Evolutionary conservation across 1,140 invertebrate species (phyloP).

Genomic region (Pogonognathellus flavescens): DNA sequence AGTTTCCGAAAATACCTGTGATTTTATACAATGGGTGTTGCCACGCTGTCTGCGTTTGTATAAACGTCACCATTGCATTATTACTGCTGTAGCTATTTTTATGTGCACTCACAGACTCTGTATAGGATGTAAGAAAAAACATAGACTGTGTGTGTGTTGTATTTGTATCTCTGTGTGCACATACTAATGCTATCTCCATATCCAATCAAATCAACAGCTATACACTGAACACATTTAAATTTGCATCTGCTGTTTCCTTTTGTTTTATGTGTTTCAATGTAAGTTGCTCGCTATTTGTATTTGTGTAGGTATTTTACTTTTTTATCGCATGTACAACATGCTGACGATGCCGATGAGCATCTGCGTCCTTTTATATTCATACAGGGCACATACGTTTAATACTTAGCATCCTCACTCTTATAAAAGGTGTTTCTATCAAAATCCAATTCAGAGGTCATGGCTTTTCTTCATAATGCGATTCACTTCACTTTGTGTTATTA

Average conservation of each 20-base stretch:
- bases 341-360: slow-evolving; percentile 25
- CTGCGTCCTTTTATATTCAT: neutral
- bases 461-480: neutral
- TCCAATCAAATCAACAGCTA: neutral
- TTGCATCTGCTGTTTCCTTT: slow-evolving; percentile 10
- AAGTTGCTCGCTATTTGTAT: neutral
- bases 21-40: slow-evolving; percentile 28
- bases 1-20: slow-evolving; percentile 39
- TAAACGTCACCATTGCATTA: neutral
- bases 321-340: neutral
- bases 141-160: no score
- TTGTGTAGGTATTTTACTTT: neutral
- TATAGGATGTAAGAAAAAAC: slow-evolving; percentile 23
- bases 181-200: slow-evolving; percentile 5
- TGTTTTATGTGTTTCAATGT: slow-evolving; percentile 6
- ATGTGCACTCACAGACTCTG: neutral
- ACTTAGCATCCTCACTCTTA: neutral
- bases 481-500: neutral
- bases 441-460: slow-evolving; percentile 48
- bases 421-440: slow-evolving; percentile 35
- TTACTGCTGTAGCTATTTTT: neutral
- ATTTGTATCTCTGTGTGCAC: no score
- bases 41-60: slow-evolving; percentile 36
- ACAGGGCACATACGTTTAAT: neutral
- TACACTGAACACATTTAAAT: slow-evolving; percentile 2